Conservation (phyloP, 2,888 invertebrate genomes). For the Cryptocephalus primarius region DNA sequence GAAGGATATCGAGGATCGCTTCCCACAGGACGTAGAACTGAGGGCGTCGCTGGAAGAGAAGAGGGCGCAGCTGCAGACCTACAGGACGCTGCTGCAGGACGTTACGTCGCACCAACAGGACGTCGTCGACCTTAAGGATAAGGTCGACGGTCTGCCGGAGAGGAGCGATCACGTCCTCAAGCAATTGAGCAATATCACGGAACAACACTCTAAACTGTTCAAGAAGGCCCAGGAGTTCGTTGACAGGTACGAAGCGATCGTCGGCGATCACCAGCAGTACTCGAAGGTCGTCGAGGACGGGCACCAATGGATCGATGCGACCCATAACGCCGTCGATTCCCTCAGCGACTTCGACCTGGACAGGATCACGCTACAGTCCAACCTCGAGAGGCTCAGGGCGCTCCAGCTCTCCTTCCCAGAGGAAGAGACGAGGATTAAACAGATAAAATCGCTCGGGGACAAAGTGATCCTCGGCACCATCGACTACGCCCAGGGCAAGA, state of each 20-base stretch:
- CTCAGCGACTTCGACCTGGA: constrained; percentile 80
- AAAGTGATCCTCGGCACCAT: constrained; percentile 82
- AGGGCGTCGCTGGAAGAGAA: constrained; percentile 87
- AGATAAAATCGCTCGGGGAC: constrained; percentile 73
- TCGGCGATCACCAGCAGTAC: constrained; percentile 81
- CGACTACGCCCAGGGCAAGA: constrained; percentile 70
- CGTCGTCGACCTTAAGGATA: constrained; percentile 68
- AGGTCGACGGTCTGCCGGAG: constrained; percentile 70
- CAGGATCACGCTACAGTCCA: constrained; percentile 73
- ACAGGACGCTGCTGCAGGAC: constrained; percentile 72
- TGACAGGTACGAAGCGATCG: constrained; percentile 74
- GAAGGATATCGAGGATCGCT: constrained; percentile 57
- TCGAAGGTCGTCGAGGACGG: constrained; percentile 77
- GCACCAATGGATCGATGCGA: constrained; percentile 79
- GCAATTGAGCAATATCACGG: constrained; percentile 55
- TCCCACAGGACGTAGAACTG: constrained; percentile 68
- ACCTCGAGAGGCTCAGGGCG: constrained; percentile 66
- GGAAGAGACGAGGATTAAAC: constrained; percentile 67
- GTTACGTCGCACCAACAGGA: constrained; percentile 77
- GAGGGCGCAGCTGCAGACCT: constrained; percentile 73
- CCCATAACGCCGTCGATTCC: constrained; percentile 66
- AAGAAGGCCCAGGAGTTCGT: constrained; percentile 66
- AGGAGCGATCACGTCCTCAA: constrained; percentile 62
- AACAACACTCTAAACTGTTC: constrained; percentile 61
- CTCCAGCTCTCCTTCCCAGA: constrained; percentile 69